A percentile compares a stretch with the other conserved stretches of the same genome.
Evolutionary conservation across 2,113 vertebrate species (phyloP).

Genomic region (Melospiza georgiana): DNA sequence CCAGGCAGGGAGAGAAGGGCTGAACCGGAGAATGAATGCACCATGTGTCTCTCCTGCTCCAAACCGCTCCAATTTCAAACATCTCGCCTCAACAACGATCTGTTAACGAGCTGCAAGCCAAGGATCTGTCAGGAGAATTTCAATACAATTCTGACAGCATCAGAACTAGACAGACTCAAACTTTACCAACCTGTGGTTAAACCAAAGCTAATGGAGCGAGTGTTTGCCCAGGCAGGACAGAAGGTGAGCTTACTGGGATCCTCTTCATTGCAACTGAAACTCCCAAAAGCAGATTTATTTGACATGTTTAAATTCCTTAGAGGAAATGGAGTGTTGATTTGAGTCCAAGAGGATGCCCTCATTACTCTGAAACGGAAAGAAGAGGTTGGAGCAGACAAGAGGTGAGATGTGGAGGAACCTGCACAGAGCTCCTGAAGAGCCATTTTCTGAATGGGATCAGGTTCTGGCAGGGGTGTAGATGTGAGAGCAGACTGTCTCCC

Average conservation of each 20-base stretch:
- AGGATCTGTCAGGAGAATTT: slow-evolving; percentile 60
- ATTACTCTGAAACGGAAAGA: background rate
- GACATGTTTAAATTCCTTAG: background rate
- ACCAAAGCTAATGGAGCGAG: background rate
- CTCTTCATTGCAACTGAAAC: background rate
- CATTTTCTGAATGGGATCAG: background rate
- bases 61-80: slow-evolving; percentile 50
- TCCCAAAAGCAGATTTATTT: background rate
- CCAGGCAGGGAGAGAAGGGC: slow-evolving; percentile 35
- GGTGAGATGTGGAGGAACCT: background rate
- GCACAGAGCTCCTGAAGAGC: background rate
- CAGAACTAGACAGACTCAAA: slow-evolving; percentile 37
- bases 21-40: slow-evolving; percentile 2
- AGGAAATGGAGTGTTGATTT: background rate
- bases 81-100: slow-evolving; percentile 55
- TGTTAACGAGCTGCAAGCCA: slow-evolving; percentile 52
- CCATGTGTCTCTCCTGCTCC: slow-evolving; percentile 58
- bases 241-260: background rate
- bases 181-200: slow-evolving; percentile 26
- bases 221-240: background rate
- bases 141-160: slow-evolving; percentile 56
- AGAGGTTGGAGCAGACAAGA: background rate
- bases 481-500: background rate
- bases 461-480: background rate
- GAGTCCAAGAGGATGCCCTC: background rate